phyloP scores from a whole-genome alignment of 2,797 vertebrate genomes.

The Bovichtus diacanthus region DNA sequence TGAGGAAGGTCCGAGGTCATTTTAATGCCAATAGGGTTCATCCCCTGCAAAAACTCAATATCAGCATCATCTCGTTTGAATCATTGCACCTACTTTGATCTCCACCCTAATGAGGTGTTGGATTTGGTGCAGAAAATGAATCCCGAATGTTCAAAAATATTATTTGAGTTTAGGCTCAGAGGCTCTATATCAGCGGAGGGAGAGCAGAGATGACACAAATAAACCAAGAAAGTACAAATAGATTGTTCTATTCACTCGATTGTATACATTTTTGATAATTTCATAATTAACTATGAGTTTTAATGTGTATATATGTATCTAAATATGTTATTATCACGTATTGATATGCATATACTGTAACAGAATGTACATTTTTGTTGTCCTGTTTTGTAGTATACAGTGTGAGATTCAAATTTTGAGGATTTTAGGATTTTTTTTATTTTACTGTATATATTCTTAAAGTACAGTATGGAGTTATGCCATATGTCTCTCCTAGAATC shows the following conservation, averaged over 20 bases:
- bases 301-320: background rate
- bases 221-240: background rate
- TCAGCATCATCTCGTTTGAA: background rate
- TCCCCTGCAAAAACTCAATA: too few relatives aligned
- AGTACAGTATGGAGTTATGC: background rate
- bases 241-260: background rate
- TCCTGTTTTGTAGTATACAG: background rate
- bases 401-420: background rate
- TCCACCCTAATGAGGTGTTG: background rate
- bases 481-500: background rate
- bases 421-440: background rate
- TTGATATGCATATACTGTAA: background rate
- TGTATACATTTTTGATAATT: background rate
- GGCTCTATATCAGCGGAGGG: background rate
- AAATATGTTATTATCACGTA: background rate
- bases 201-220: background rate
- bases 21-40: too few relatives aligned
- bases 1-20: too few relatives aligned
- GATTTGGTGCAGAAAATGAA: background rate
- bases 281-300: background rate
- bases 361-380: background rate
- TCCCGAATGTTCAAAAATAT: background rate
- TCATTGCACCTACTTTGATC: background rate
- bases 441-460: background rate
- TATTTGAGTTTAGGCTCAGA: background rate